Percentiles rank a stretch among this genome's conserved stretches.
These are phyloP conservation scores for Halocynthia aurantium DNA, from an alignment of 23 tunicate genomes.

Conservation along the genomic window DNA sequence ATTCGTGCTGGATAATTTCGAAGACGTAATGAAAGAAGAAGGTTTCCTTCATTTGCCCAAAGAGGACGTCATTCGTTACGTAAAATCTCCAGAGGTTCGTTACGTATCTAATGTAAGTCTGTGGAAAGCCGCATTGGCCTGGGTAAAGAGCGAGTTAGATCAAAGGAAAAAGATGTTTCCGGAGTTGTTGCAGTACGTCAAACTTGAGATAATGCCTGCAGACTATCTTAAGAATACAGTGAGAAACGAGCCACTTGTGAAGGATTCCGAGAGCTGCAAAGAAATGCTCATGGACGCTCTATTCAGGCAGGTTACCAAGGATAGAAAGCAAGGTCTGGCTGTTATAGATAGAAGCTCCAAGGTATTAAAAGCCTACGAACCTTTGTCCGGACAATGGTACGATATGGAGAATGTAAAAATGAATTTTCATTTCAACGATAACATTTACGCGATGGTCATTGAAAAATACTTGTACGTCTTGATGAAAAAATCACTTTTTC, in stretches of 20 bases:
- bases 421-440: background rate
- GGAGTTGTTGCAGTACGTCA: background rate
- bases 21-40: background rate
- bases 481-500: background rate
- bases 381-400: background rate
- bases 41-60: background rate
- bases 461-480: background rate
- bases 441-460: background rate
- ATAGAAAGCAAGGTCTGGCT: background rate
- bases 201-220: background rate
- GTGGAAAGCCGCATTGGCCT: background rate
- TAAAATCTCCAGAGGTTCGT: background rate
- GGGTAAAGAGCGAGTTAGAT: background rate
- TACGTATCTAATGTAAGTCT: background rate
- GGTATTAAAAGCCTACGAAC: conserved; percentile 1
- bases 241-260: conserved; percentile 2
- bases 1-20: conserved; percentile 5
- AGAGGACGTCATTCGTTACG: background rate
- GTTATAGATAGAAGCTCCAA: conserved; percentile 5
- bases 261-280: background rate
- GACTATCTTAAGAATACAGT: background rate
- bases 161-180: background rate
- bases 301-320: background rate
- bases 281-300: conserved; percentile 9
- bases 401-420: conserved; percentile 12